Evolutionary conservation across 2,797 vertebrate species (phyloP).

Genomic region (Neosalanx taihuensis): DNA sequence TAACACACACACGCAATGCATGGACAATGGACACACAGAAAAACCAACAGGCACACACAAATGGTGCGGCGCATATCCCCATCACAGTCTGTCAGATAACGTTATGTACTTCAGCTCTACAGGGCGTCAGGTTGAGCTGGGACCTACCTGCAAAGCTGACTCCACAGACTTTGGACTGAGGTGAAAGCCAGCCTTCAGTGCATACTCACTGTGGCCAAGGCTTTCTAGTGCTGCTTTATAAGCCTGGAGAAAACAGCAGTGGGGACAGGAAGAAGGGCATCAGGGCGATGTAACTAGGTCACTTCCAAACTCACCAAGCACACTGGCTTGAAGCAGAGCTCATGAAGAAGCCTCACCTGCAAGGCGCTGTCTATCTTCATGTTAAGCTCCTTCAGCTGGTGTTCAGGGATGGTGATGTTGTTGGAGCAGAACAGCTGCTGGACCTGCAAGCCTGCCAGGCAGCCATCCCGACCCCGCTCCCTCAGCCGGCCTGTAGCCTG

Average conservation of each 20-base stretch:
- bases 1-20: neutral
- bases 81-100: neutral
- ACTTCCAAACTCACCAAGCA: neutral
- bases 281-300: neutral
- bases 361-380: constrained; percentile 93
- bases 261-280: constrained; percentile 15
- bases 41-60: constrained; percentile 12
- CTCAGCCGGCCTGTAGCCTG: constrained; percentile 90
- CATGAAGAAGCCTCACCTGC: constrained; percentile 74
- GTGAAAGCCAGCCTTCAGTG: constrained; percentile 97
- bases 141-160: constrained; percentile 87
- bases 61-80: neutral
- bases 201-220: constrained; percentile 95
- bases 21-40: constrained; percentile 5
- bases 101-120: neutral
- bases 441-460: constrained; percentile 95
- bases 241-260: constrained; percentile 69
- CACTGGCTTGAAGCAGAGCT: neutral
- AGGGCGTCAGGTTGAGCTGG: neutral
- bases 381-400: constrained; percentile 96
- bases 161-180: constrained; percentile 94
- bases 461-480: constrained; percentile 89
- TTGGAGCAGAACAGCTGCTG: constrained; percentile 98
- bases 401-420: constrained; percentile 90
- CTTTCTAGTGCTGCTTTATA: constrained; percentile 95